Percentiles rank a stretch among this genome's conserved stretches.
These are phyloP conservation scores for Buceros bicornis DNA, from an alignment of 2,797 vertebrate species.

Conservation along the genomic window DNA sequence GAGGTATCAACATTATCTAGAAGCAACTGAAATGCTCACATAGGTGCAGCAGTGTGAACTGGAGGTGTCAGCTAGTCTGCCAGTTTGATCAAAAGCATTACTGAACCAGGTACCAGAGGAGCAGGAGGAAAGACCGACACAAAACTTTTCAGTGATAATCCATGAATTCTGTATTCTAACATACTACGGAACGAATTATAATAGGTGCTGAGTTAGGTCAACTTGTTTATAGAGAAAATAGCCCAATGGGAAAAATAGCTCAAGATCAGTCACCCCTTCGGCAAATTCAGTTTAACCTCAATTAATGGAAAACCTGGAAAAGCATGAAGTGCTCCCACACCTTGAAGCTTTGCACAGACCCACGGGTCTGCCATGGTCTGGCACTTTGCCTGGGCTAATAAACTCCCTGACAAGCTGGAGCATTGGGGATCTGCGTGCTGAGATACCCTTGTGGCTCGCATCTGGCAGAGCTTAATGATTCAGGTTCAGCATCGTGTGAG, in stretches of 20 bases:
- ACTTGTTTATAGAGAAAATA: conserved; percentile 53
- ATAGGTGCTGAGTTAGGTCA: conserved; percentile 29
- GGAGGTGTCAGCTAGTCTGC: background rate
- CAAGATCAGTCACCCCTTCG: background rate
- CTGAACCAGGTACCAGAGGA: background rate
- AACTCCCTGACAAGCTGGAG: conserved; percentile 25
- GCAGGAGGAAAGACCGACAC: conserved; percentile 6
- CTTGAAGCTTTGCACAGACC: conserved; percentile 41
- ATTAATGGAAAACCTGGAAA: conserved; percentile 48
- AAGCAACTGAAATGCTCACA: rapidly evolving
- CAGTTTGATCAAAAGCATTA: background rate
- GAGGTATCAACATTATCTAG: background rate
- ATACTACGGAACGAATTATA: background rate
- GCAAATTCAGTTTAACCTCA: conserved; percentile 51
- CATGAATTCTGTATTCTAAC: conserved; percentile 20
- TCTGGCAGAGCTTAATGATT: conserved; percentile 61
- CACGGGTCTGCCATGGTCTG: conserved; percentile 52
- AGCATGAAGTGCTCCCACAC: conserved; percentile 34
- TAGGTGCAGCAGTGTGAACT: background rate
- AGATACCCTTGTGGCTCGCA: conserved; percentile 59
- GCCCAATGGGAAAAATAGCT: conserved; percentile 18
- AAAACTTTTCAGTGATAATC: conserved; percentile 19
- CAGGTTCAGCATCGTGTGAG: conserved; percentile 55
- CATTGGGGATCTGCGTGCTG: conserved; percentile 10
- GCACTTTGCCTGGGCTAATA: conserved; percentile 62